phyloP scores from a whole-genome alignment of 2,113 vertebrate species.

The Micronycteris hirsuta region DNA sequence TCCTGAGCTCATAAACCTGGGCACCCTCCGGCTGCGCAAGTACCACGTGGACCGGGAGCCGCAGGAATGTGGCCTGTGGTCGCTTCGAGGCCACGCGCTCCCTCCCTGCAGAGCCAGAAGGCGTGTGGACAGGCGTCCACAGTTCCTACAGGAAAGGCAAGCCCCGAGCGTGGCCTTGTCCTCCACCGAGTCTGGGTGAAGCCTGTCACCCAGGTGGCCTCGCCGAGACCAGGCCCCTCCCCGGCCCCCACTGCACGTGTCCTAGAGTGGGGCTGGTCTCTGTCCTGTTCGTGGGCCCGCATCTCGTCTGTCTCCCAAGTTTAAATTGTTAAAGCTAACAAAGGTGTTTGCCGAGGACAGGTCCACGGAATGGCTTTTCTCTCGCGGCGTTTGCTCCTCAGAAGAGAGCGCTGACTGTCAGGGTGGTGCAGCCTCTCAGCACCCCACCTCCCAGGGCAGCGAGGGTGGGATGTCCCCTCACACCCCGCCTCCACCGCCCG shows the following conservation, averaged over 20 bases:
- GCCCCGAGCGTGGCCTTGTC: not conserved
- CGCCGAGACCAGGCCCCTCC: not conserved
- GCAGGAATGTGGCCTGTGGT: not conserved
- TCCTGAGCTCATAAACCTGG: not conserved
- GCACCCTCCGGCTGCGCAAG: not conserved
- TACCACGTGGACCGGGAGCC: no score
- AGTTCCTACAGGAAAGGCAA: no score
- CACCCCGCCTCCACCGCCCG: no score
- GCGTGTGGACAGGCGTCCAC: not conserved
- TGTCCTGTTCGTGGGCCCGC: not conserved
- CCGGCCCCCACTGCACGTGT: not conserved
- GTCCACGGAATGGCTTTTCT: not conserved
- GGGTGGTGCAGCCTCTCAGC: no score
- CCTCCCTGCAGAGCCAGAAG: conserved; percentile 29
- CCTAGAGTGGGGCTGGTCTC: not conserved
- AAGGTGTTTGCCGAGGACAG: not conserved
- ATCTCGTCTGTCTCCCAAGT: not conserved
- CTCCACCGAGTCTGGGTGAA: not conserved
- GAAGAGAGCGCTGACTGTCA: not conserved
- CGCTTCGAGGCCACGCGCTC: not conserved
- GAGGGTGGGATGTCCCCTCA: no score
- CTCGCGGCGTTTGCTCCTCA: not conserved
- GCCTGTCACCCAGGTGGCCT: not conserved
- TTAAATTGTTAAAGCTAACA: not conserved
- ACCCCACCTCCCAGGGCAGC: no score